Percentiles rank a stretch among this genome's conserved stretches.
phyloP scores from a whole-genome alignment of 2,888 invertebrate species.

The Cancer borealis region DNA sequence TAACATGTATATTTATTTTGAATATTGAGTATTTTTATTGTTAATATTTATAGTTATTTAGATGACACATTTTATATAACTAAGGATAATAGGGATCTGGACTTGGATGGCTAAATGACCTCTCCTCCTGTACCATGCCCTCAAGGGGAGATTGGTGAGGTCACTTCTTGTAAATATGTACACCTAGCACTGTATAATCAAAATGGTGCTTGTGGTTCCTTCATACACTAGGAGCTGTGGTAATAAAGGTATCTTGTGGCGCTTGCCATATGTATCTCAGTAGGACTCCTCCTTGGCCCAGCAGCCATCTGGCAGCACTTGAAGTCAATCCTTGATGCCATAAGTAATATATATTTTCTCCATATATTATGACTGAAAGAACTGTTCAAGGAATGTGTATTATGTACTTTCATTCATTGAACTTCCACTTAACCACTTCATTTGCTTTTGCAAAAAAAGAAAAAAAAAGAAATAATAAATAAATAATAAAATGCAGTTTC shows the following conservation, averaged over 20 bases:
- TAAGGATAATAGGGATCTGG: constrained; percentile 39
- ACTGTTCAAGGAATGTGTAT: not conserved
- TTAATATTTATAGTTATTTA: constrained; percentile 45
- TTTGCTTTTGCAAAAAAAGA: not conserved
- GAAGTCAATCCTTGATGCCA: not conserved
- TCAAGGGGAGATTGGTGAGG: not conserved
- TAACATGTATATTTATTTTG: constrained; percentile 42
- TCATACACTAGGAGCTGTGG: constrained; percentile 15
- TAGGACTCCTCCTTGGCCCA: constrained; percentile 9
- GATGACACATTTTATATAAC: constrained; percentile 17
- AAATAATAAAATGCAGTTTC: not conserved
- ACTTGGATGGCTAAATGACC: not conserved
- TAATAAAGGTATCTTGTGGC: not conserved
- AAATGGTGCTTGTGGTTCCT: constrained; percentile 34
- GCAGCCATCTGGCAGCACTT: not conserved
- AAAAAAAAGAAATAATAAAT: too few relatives aligned
- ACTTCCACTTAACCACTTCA: not conserved
- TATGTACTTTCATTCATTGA: not conserved
- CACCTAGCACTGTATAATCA: constrained; percentile 37
- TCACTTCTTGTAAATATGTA: constrained; percentile 28
- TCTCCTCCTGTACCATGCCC: constrained; percentile 29
- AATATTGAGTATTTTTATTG: constrained; percentile 25
- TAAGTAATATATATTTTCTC: not conserved
- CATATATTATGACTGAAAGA: not conserved
- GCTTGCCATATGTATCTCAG: not conserved